Evolutionary conservation across 2,113 vertebrate genomes (phyloP).

Genomic region (zebrafish (Danio rerio)): DNA sequence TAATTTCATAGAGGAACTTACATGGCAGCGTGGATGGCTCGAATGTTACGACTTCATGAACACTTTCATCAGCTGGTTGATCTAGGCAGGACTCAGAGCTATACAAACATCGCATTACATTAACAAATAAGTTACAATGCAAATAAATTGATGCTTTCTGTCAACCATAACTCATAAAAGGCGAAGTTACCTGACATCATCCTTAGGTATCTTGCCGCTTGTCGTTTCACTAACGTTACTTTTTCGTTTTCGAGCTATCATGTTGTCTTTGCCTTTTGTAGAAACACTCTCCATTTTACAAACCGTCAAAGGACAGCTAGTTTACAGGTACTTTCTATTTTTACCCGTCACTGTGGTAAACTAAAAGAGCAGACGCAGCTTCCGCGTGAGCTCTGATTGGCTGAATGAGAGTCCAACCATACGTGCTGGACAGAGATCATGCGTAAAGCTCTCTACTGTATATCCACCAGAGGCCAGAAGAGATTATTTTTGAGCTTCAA

Average conservation of each 20-base stretch:
- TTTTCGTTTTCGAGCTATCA: not conserved
- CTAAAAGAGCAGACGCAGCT: not conserved
- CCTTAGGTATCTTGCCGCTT: not conserved
- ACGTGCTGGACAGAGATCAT: not conserved
- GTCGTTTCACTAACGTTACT: not conserved
- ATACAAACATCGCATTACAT: not conserved
- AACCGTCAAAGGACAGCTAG: not conserved
- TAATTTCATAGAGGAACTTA: constrained; percentile 39
- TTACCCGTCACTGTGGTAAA: too few relatives aligned
- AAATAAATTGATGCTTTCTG: not conserved
- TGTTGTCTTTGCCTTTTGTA: not conserved
- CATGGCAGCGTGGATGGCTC: constrained; percentile 65
- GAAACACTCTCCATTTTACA: not conserved
- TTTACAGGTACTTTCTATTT: not conserved
- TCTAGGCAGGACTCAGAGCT: constrained; percentile 73
- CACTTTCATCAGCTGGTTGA: constrained; percentile 59
- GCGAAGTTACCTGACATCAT: not conserved
- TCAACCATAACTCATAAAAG: not conserved
- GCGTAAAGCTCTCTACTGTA: not conserved
- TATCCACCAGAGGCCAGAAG: too few relatives aligned
- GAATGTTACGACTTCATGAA: constrained; percentile 68
- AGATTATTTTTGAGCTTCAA: too few relatives aligned
- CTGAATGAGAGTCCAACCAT: not conserved
- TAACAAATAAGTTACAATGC: not conserved
- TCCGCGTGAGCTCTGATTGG: constrained; percentile 51